A percentile compares a stretch with the other conserved stretches of the same genome.
These are phyloP conservation scores for Aplodontia rufa DNA, from an alignment of 2,113 vertebrate species.

Conservation along the genomic window DNA sequence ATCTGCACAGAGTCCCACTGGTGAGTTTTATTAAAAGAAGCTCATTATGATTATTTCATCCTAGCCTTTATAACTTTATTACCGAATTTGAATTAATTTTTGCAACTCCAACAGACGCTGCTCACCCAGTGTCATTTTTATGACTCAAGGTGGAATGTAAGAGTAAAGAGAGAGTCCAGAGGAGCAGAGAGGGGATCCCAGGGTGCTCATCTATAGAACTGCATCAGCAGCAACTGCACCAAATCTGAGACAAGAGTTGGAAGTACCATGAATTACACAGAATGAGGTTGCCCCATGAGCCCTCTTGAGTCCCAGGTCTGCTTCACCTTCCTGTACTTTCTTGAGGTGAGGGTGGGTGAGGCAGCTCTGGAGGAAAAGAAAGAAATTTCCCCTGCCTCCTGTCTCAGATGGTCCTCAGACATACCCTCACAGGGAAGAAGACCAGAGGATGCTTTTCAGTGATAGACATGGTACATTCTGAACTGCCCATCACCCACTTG, in stretches of 20 bases:
- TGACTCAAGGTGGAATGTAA: not conserved
- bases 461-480: fast-evolving
- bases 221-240: not conserved
- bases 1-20: slow-evolving; percentile 55
- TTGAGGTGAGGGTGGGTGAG: not conserved
- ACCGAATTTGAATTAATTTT: slow-evolving; percentile 65
- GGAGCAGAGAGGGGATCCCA: not conserved
- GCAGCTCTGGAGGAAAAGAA: not conserved
- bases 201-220: not conserved
- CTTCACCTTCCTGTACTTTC: not conserved
- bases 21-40: slow-evolving; percentile 74
- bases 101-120: not conserved
- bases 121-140: not conserved
- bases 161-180: not conserved
- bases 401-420: not conserved
- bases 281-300: not conserved
- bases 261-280: fast-evolving
- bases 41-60: slow-evolving; percentile 65
- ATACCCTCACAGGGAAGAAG: fast-evolving
- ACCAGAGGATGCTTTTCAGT: fast-evolving
- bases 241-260: not conserved
- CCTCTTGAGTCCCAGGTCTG: not conserved
- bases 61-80: slow-evolving; percentile 65
- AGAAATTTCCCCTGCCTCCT: not conserved
- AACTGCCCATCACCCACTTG: too few relatives aligned